Base-by-base conservation (phyloP, 2,797 vertebrate genomes). In the Amazona ochrocephala region DNA sequence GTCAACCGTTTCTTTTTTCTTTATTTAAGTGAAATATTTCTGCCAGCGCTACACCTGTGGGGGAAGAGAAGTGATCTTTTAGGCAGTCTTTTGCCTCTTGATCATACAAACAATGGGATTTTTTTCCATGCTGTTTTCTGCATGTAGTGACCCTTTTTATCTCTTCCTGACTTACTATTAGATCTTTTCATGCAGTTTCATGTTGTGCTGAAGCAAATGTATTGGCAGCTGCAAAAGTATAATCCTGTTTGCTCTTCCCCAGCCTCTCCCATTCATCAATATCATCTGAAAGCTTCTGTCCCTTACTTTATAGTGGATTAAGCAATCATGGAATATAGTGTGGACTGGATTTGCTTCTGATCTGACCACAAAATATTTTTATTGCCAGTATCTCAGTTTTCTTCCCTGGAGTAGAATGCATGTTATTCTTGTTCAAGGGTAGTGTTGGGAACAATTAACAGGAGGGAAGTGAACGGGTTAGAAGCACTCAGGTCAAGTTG, bases 1-100 rank as follows among this genome's bases (percentile, higher is more conserved):
- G 78, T 83, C 79, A 92, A 68, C 61, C 45, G 30, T 41, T 92
- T 64, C 26, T 85, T 77, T 89, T 88, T 86, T 62, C 54, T 94
- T 71, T 84, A 77, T 91, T 94, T 95, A 48, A 76, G 65, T 90
- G 71, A 74, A 92, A 75, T 87, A 87, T 81, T 91, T 80, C 45
- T 94, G 45, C 72, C 75, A 83, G 41, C 5, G 5, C 61, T 87
- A 65, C 22, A 81, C 34, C 73, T 84, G 62, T 86, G 22, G 27
- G 32, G 82, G 62, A 88, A 81, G 65, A 89, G 27, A 94, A 87
- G 42, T 78, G 76, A 45, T 93, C 45, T 85, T 94, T 93, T 51
- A 72, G 65, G 73, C 73, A 93, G 66, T 65, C 61, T 89, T 87
- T 86, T 94, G 30, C 70, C 71, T 88, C 66, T 87, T 78, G 76